A percentile compares a stretch with the other conserved stretches of the same genome.
Conservation (phyloP, 2,888 invertebrate genomes). For the Steromphala cineraria region DNA sequence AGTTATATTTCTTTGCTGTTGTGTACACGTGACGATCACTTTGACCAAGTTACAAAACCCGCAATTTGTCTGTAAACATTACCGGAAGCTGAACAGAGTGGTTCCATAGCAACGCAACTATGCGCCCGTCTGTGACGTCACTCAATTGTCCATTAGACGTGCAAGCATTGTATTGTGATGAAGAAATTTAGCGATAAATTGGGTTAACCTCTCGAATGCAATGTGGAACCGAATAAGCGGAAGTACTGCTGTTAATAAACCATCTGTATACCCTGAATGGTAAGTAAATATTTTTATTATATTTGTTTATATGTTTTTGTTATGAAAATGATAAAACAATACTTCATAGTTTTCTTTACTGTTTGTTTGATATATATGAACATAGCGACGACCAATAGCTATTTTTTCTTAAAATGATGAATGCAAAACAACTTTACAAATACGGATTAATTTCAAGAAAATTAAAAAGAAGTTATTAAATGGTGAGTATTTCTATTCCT, state of each 20-base stretch:
- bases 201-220: not conserved
- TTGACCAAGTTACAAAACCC: not conserved
- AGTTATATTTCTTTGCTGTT: not conserved
- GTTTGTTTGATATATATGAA: too few relatives aligned
- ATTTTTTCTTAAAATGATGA: too few relatives aligned
- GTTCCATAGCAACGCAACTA: not conserved
- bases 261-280: not conserved
- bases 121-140: not conserved
- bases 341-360: too few relatives aligned
- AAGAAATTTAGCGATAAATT: not conserved
- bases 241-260: not conserved
- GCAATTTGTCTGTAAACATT: not conserved
- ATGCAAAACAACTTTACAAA: too few relatives aligned
- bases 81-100: not conserved
- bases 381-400: too few relatives aligned
- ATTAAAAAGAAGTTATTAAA: too few relatives aligned
- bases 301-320: too few relatives aligned
- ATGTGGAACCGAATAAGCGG: not conserved
- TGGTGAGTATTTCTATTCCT: too few relatives aligned
- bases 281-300: not conserved
- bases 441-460: too few relatives aligned
- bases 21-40: not conserved
- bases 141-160: not conserved
- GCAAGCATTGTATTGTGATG: not conserved
- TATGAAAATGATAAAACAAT: too few relatives aligned